Base-by-base conservation (phyloP, 1,140 invertebrate species). In the Andricus grossulariae region DNA sequence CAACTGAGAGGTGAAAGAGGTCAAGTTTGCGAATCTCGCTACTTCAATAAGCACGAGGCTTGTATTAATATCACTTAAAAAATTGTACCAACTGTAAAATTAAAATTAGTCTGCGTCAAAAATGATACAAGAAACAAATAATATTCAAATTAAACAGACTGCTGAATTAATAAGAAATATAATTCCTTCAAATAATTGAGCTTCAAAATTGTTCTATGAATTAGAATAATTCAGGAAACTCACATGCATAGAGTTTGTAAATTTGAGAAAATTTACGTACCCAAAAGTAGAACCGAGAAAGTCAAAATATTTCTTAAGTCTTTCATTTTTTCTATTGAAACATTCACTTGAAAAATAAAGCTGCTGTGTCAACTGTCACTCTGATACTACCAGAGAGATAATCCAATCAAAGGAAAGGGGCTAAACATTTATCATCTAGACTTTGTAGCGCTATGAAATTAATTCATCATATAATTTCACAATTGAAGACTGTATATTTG, bases 351-450 rank as follows among this genome's bases (percentile, higher is more conserved):
- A 18, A 4, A 55, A 18, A 18, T 18, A 55, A 55, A 55, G 52
- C 19, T 55, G 7, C 52, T 55, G 52, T 18, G 11, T 18, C n/a
- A 55, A 55, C 52, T 55, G n/a, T 55, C n/a, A 7, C n/a, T 55
- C 19, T 55, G 52, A 18, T 55, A 55, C 52, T 55, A n/a, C n/a
- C n/a, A 10, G 52, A 8, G 52, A 55, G 52, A 55, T 55, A 55
- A 55, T 55, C 52, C 52, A 10, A 55, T 55, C 39, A 16, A 55
- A 18, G 52, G 11, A 55, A 55, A 55, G 52, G n/a, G 52, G 52
- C n/a, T 55, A 55, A 55, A 55, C 3, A 18, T 18, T 55, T 55
- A 10, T 18, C 19, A 8, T 55, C 7, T 55, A 18, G 8, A 55
- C 15, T 18, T 19, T 7, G 5, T 18, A 11, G 19, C 39, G 39